Base-by-base conservation (phyloP, 2,888 invertebrate species). In the Pollenia griseotomentosa region DNA sequence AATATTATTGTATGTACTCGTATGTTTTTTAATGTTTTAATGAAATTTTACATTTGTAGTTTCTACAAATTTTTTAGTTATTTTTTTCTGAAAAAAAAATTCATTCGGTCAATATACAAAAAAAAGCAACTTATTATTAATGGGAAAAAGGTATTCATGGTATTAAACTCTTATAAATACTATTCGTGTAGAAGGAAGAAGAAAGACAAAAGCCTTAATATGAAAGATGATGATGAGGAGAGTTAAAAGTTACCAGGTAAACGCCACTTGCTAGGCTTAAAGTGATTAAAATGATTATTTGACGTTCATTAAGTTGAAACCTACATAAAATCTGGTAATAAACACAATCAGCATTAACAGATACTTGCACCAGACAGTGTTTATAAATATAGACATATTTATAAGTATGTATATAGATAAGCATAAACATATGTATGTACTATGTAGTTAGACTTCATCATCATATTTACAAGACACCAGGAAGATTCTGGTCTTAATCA, bases 281-380 rank as follows among this genome's bases (percentile, higher is more conserved):
- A 89, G 89, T 90, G 90, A 90, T 89, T 83, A 88, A 90, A 91
- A 92, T 90, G 90, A 91, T 90, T 74, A 70, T 83, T 92, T 91
- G 91, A 90, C 88, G 91, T 90, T 92, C 92, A 91, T 92, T 91
- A 92, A 90, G 89, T 53, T 65, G 77, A 86, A 86, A 51, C 86
- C 80, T 77, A 86, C 71, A 73, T 85, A 77, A 59, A 85, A 81
- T 81, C 75, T 75, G 70, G 75, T 66, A 79, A 83, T 77, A 74
- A 65, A 51, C 55, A 84, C 66, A 71, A 61, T 42, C 75, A 75
- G 61, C 75, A 55, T 70, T 68, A 63, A 70, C 63, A 16, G 53
- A 65, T 61, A 23, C 53, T 51, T n/a, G 68, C 59, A 80, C 73
- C 19, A 44, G 33, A 11, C 23, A 57, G 23, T 19, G 10, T 59